Evolutionary conservation across 2,888 invertebrate species (phyloP).

Genomic region (Parnassius mnemosyne): DNA sequence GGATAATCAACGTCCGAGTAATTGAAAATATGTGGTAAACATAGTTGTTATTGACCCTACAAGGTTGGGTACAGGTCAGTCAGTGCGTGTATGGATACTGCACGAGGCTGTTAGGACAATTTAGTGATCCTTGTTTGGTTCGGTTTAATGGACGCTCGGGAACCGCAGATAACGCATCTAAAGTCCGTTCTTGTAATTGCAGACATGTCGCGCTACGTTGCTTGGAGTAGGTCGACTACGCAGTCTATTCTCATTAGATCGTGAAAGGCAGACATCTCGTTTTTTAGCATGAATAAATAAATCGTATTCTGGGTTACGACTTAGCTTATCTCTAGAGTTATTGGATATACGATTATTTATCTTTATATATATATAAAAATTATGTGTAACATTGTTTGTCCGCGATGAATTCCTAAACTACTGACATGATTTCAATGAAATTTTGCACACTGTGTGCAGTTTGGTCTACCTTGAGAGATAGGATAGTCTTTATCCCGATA

Average conservation of each 20-base stretch:
- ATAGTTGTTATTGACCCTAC: background rate
- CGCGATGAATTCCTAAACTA: too few species aligned
- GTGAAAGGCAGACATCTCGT: too few species aligned
- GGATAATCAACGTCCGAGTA: background rate
- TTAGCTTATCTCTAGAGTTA: too few species aligned
- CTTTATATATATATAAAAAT: too few species aligned
- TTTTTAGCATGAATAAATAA: too few species aligned
- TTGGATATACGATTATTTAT: too few species aligned
- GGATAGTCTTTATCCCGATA: too few species aligned
- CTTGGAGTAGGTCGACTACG: background rate
- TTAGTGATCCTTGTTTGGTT: slow-evolving; percentile 19
- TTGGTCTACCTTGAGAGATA: too few species aligned
- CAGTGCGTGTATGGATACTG: slow-evolving; percentile 2
- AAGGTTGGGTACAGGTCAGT: slow-evolving; percentile 13
- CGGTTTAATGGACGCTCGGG: slow-evolving; percentile 4
- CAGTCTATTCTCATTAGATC: slow-evolving; percentile 13
- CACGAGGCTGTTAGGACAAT: slow-evolving; percentile 5
- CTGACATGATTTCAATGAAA: too few species aligned
- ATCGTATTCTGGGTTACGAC: too few species aligned
- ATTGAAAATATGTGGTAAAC: background rate
- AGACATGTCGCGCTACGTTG: slow-evolving; percentile 10
- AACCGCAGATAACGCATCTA: slow-evolving; percentile 8
- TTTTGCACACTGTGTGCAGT: too few species aligned
- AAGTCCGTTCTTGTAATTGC: slow-evolving; percentile 5
- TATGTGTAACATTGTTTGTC: too few species aligned